Conservation (phyloP, 2,888 invertebrate genomes). For the Cremastinae sp. region DNA sequence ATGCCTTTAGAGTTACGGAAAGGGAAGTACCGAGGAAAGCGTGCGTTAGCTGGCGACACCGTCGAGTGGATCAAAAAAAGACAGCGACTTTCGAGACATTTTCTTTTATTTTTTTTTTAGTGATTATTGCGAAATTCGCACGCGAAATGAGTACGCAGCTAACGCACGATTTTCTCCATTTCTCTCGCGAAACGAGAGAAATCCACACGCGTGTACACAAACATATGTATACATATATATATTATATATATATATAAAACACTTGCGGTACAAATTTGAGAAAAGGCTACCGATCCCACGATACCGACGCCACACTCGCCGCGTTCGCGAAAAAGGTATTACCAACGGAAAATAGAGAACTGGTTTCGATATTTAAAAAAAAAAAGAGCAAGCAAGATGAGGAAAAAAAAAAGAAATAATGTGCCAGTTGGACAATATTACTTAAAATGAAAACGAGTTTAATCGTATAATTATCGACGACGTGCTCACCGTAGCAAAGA, state of each 20-base stretch:
- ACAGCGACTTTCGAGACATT: slow-evolving; percentile 4
- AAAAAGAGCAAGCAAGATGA: too few relatives aligned
- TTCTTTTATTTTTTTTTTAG: too few relatives aligned
- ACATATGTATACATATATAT: too few relatives aligned
- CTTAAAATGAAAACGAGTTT: slow-evolving; percentile 57
- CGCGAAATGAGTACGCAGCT: background rate
- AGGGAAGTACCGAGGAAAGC: slow-evolving; percentile 18
- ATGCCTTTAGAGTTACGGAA: slow-evolving; percentile 69
- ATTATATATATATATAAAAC: slow-evolving; percentile 21
- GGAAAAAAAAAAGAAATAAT: slow-evolving; percentile 17
- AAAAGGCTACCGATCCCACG: slow-evolving; percentile 24
- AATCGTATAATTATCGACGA: slow-evolving; percentile 54
- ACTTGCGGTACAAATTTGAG: slow-evolving; percentile 29
- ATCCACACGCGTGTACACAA: slow-evolving; percentile 1
- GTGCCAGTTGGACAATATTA: slow-evolving; percentile 62
- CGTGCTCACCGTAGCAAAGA: slow-evolving; percentile 59
- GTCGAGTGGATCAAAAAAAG: slow-evolving; percentile 11
- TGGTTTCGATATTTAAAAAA: slow-evolving; percentile 39
- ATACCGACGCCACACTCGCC: slow-evolving; percentile 2
- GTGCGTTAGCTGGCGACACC: slow-evolving; percentile 42
- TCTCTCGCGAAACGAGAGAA: slow-evolving; percentile 11
- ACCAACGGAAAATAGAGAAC: slow-evolving; percentile 15
- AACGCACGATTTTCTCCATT: slow-evolving; percentile 27
- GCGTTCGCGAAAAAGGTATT: slow-evolving; percentile 21
- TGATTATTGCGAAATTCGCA: slow-evolving; percentile 31